These are phyloP conservation scores for Pterophyllum scalare DNA, from an alignment of 2,113 vertebrate species.

Conservation along the genomic window DNA sequence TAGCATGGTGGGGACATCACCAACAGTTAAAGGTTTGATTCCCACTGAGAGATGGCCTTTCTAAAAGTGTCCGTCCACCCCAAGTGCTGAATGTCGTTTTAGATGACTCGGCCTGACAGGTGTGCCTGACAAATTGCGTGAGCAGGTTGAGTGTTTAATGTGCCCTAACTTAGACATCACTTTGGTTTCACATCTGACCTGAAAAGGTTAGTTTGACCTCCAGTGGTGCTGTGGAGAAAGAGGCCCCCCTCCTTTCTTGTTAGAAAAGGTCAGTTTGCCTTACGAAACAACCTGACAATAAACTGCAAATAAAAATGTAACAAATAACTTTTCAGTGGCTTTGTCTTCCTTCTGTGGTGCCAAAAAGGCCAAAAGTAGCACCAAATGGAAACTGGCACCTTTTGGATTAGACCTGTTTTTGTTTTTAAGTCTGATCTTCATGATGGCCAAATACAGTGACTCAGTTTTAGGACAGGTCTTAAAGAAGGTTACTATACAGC, in stretches of 20 bases:
- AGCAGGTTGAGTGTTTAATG: conserved; percentile 44
- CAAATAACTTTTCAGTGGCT: neutral
- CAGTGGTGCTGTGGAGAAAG: conserved; percentile 32
- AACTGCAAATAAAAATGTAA: neutral
- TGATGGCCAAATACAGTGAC: neutral
- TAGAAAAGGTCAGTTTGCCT: conserved; percentile 63
- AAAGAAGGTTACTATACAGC: neutral
- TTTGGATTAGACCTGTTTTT: neutral
- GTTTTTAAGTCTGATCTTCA: neutral
- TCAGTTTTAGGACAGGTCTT: neutral
- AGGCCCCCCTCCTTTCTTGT: conserved; percentile 25
- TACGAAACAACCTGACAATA: neutral
- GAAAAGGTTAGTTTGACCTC: conserved; percentile 73
- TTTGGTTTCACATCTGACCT: conserved; percentile 53
- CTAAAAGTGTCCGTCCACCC: conserved; percentile 41
- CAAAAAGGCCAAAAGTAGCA: neutral
- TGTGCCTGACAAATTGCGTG: conserved; percentile 39
- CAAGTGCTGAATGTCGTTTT: conserved; percentile 35
- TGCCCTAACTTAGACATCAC: conserved; percentile 40
- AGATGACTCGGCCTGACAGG: conserved; percentile 51
- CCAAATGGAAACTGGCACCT: neutral
- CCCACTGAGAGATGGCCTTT: conserved; percentile 66
- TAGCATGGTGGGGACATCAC: neutral
- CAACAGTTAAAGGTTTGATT: conserved; percentile 31
- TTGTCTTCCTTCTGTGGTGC: neutral